phyloP scores from a whole-genome alignment of 2,888 invertebrate species.

The Deilephila elpenor region DNA sequence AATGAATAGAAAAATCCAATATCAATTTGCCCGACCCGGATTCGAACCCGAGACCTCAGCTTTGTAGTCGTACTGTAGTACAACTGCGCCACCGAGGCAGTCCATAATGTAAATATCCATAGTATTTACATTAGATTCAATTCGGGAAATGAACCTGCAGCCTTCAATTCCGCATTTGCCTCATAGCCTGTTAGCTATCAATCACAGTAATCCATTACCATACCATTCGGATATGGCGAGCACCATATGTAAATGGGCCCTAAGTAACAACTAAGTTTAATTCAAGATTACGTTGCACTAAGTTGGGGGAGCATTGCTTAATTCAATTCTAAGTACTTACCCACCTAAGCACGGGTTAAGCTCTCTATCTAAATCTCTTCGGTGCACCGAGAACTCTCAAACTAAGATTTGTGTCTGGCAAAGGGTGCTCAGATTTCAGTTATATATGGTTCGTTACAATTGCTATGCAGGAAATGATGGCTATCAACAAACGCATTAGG shows the following conservation, averaged over 20 bases:
- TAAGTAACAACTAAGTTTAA: constrained; percentile 51
- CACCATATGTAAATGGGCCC: constrained; percentile 23
- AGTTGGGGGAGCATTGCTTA: constrained; percentile 58
- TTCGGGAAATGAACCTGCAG: too few relatives aligned
- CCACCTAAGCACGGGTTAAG: constrained; percentile 58
- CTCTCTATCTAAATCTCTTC: constrained; percentile 47
- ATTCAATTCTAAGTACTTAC: constrained; percentile 62
- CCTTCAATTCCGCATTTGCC: too few relatives aligned
- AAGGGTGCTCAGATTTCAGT: neutral
- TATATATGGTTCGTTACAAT: neutral
- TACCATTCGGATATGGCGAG: neutral
- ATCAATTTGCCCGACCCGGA: too few relatives aligned
- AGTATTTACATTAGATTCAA: too few relatives aligned
- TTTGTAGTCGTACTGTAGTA: too few relatives aligned
- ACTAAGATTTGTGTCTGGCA: constrained; percentile 25
- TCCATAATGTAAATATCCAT: too few relatives aligned
- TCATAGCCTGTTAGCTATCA: too few relatives aligned
- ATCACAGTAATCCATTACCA: neutral
- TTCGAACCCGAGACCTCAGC: too few relatives aligned
- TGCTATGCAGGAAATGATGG: neutral
- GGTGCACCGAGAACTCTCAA: constrained; percentile 30
- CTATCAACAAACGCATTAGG: neutral
- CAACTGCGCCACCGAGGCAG: too few relatives aligned
- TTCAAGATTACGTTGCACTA: constrained; percentile 50
- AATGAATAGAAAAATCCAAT: too few relatives aligned